Evolutionary conservation across 2,797 vertebrate genomes (phyloP).

Genomic region (Xenopus petersii): DNA sequence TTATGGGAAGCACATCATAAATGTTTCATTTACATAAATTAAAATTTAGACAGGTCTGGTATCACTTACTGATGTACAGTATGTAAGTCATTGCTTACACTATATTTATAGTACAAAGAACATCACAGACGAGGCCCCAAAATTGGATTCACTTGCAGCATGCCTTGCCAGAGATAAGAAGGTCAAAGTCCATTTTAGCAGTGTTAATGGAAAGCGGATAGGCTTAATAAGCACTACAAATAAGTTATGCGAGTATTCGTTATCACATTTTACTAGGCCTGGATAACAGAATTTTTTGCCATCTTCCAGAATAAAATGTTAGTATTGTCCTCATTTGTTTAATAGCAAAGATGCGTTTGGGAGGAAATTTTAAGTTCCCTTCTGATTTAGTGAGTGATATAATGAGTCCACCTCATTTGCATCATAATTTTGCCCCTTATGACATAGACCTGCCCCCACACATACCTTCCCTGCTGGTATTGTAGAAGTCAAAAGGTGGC

Average conservation of each 20-base stretch:
- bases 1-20: no score
- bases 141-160: slow-evolving; percentile 6
- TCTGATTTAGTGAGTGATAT: no score
- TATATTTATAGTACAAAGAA: background rate
- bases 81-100: no score
- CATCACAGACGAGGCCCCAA: background rate
- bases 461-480: no score
- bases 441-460: no score
- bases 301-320: slow-evolving; percentile 1
- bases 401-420: no score
- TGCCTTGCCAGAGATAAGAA: slow-evolving; percentile 36
- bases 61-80: no score
- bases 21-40: no score
- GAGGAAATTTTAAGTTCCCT: no score
- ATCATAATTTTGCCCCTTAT: no score
- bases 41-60: no score
- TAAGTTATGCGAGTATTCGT: slow-evolving; percentile 15
- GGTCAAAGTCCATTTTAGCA: slow-evolving; percentile 37
- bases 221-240: slow-evolving; percentile 27
- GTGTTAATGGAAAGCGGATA: slow-evolving; percentile 33
- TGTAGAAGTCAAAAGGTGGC: no score
- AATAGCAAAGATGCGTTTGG: background rate
- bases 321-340: background rate
- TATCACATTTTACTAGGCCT: slow-evolving; percentile 18
- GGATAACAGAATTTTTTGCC: background rate